Conservation (phyloP, 2,113 vertebrate species). For the Perca flavescens region DNA sequence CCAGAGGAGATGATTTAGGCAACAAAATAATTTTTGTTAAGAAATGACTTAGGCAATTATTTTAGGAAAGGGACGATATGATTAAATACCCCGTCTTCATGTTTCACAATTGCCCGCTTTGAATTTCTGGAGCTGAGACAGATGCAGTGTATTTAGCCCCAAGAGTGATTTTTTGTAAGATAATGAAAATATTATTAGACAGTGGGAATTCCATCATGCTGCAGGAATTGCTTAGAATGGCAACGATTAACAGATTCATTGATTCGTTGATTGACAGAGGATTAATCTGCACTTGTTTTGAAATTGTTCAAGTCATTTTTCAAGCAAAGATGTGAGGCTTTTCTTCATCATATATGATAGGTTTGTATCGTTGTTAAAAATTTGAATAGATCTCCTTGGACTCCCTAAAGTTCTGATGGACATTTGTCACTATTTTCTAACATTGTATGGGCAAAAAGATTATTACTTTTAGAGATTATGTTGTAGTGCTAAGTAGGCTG, state of each 20-base stretch:
- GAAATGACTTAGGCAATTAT: too few species aligned
- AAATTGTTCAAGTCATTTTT: neutral
- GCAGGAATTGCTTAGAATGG: neutral
- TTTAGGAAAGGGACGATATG: too few species aligned
- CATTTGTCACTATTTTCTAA: neutral
- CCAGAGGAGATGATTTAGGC: too few species aligned
- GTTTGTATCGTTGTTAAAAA: neutral
- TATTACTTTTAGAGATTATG: neutral
- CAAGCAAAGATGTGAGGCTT: neutral
- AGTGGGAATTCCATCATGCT: neutral
- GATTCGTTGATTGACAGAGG: neutral
- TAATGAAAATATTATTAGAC: neutral
- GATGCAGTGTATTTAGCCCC: neutral
- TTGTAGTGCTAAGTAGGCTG: neutral
- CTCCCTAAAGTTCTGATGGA: neutral
- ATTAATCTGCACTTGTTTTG: neutral
- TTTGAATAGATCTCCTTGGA: neutral
- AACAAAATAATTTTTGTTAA: too few species aligned
- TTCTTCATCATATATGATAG: neutral
- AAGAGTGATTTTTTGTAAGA: conserved; percentile 2
- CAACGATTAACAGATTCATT: neutral
- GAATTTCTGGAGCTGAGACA: conserved; percentile 5
- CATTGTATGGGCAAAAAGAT: neutral
- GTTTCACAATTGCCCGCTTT: conserved; percentile 4
- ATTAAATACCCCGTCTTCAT: conserved; percentile 22